Evolutionary conservation across 2,888 invertebrate species (phyloP).

Genomic region (Dasypolia templi): DNA sequence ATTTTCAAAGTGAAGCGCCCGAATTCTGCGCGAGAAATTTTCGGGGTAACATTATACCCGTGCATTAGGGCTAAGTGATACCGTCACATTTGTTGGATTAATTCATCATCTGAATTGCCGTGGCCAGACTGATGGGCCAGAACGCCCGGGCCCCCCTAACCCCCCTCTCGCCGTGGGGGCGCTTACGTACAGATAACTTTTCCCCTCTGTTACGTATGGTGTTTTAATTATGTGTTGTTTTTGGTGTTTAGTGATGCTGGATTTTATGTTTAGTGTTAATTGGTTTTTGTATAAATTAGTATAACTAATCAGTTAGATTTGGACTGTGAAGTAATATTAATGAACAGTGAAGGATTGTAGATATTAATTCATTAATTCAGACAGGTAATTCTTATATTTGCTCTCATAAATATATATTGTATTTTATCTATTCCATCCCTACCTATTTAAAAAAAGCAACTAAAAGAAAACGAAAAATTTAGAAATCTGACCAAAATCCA

Average conservation of each 20-base stretch:
- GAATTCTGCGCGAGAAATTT: constrained; percentile 80
- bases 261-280: constrained; percentile 40
- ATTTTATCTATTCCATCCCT: no score
- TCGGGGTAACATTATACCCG: constrained; percentile 90
- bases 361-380: no score
- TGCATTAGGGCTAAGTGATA: constrained; percentile 91
- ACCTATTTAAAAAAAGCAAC: background rate
- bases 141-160: constrained; percentile 76
- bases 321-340: background rate
- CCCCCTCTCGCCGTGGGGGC: constrained; percentile 67
- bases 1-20: constrained; percentile 78
- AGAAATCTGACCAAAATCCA: background rate
- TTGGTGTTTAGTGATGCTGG: constrained; percentile 65
- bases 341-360: background rate
- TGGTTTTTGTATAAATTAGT: constrained; percentile 13
- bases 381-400: background rate
- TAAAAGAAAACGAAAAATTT: background rate
- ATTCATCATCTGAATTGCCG: constrained; percentile 91
- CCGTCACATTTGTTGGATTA: constrained; percentile 91
- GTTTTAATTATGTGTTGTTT: constrained; percentile 82
- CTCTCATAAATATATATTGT: background rate
- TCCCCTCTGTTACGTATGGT: constrained; percentile 81
- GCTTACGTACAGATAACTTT: constrained; percentile 76
- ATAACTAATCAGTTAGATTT: background rate
- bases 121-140: constrained; percentile 90